phyloP scores from a whole-genome alignment of 2,888 invertebrate genomes.

The Tupiocoris notatus region DNA sequence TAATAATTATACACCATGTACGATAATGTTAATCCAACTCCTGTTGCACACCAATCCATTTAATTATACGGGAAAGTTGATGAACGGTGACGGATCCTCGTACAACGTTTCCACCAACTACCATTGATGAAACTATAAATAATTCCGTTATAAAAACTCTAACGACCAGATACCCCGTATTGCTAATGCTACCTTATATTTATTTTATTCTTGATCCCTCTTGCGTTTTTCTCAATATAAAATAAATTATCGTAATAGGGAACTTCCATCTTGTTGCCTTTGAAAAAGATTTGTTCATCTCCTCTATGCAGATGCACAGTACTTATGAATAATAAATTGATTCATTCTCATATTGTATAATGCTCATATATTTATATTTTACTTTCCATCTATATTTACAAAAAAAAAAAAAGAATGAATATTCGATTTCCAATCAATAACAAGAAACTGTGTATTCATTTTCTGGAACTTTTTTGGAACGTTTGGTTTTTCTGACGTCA shows the following conservation, averaged over 20 bases:
- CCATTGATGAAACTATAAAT: too few species aligned
- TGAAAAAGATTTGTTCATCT: constrained; percentile 10
- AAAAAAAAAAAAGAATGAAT: constrained; percentile 30
- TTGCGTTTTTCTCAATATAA: constrained; percentile 27
- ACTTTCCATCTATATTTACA: constrained; percentile 23
- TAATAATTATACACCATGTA: too few species aligned
- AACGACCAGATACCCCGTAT: constrained; percentile 24
- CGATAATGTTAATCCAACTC: too few species aligned
- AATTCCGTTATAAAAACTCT: neutral
- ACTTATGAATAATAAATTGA: constrained; percentile 24
- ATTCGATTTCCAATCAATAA: constrained; percentile 31
- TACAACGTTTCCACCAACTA: too few species aligned
- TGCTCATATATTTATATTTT: constrained; percentile 25
- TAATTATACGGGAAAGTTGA: too few species aligned
- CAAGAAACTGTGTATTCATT: constrained; percentile 31
- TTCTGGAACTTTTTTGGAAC: constrained; percentile 37
- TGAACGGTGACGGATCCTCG: too few species aligned
- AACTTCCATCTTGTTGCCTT: constrained; percentile 20
- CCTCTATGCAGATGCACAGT: neutral
- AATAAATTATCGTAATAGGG: constrained; percentile 38
- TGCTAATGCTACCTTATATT: constrained; percentile 41
- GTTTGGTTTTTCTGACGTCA: constrained; percentile 24
- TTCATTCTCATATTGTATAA: constrained; percentile 29
- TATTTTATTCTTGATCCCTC: constrained; percentile 41
- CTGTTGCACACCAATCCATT: too few species aligned